A percentile compares a stretch with the other conserved stretches of the same genome.
Evolutionary conservation across 2,888 invertebrate species (phyloP).

Genomic region (Drosophila mettleri): DNA sequence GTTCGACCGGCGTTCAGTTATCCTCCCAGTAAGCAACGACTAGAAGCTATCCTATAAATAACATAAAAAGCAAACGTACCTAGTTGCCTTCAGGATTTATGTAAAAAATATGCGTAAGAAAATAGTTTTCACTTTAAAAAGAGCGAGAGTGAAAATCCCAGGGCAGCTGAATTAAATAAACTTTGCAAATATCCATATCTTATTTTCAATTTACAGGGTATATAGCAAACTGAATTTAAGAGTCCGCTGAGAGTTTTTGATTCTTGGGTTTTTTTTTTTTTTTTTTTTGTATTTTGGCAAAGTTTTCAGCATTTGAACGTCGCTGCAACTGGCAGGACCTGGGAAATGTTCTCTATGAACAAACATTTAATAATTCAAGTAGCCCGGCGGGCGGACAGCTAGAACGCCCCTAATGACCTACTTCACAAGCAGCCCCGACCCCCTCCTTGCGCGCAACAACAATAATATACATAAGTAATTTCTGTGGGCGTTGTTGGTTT

Average conservation of each 20-base stretch:
- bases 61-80: no score
- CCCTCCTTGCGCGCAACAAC: conserved; percentile 7
- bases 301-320: conserved; percentile 43
- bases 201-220: conserved; percentile 5
- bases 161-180: background rate
- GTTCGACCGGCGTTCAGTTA: conserved; percentile 32
- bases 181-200: background rate
- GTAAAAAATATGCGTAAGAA: no score
- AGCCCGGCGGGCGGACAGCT: conserved; percentile 47
- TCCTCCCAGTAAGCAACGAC: background rate
- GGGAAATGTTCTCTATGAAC: conserved; percentile 45
- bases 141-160: background rate
- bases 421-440: conserved; percentile 45
- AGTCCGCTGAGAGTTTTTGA: conserved; percentile 41
- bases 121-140: no score
- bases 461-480: conserved; percentile 56
- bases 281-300: conserved; percentile 19
- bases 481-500: conserved; percentile 41
- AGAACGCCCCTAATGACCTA: conserved; percentile 75
- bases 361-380: conserved; percentile 80
- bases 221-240: conserved; percentile 48
- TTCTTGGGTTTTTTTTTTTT: conserved; percentile 3
- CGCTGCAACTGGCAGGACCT: conserved; percentile 49
- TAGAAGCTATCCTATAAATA: conserved; percentile 4
- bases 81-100: no score